Base-by-base conservation (phyloP, 1,140 invertebrate genomes). In the Thalassaphorura encarpata region DNA sequence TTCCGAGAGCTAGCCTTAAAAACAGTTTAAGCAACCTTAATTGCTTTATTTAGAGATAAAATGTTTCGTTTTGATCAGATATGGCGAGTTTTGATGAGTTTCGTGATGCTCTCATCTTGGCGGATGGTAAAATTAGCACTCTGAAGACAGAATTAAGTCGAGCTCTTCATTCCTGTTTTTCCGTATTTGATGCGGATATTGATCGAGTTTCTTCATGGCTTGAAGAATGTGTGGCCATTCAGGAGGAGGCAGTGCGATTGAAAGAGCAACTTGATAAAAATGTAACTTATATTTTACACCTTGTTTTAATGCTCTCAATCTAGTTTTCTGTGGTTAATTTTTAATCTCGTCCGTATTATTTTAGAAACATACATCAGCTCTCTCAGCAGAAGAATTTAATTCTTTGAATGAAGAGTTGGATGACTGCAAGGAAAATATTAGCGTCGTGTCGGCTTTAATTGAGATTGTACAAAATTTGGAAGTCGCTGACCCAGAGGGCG, bases 131-230 rank as follows among this genome's bases (percentile, higher is more conserved):
- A 33, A 45, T 61, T 16, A 13, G 18, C 13, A 33, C 23, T 13
- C n/a, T 64, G 27, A 64, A 61, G 26, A 46, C 23, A 0, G 56
- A 57, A 29, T 28, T 64, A 6, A 29, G 59, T 8, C 24, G 53
- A 26, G 49, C 59, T n/a, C 42, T 60, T 2, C 19, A 57, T 18
- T 23, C 43, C 3, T 52, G 49, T 28, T 61, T 64, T 60, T 51
- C 52, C 2, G 6, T 59, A 18, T 33, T n/a, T 18, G 63, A 64
- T 24, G n/a, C 54, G 0, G 63, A 64, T 39, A 40, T 61, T 40
- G 51, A 61, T 40, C 39, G 60, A 29, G 60, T 64, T 8, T 51
- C 53, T 19, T 47, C 56, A 11, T 61, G 63, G 59, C 54, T 39
- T 28, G 39, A 33, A 0, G 59, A 61, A 31, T 19, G 59, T 11